phyloP scores from a whole-genome alignment of 2,888 invertebrate species.

The Penaeus monodon region DNA sequence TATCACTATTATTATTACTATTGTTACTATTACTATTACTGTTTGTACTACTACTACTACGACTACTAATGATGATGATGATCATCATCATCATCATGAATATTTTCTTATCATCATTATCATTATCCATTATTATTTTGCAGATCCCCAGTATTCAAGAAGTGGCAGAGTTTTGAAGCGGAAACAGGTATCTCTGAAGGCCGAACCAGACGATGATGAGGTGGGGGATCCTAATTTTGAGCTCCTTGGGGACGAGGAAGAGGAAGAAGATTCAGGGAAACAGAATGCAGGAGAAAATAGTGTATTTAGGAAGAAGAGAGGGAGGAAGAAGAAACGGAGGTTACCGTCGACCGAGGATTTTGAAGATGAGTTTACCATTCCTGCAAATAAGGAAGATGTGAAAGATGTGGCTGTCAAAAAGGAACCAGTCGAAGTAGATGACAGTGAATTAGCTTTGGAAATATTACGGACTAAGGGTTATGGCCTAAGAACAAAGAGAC shows the following conservation, averaged over 20 bases:
- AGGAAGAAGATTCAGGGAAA: not conserved
- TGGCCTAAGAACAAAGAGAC: conserved; percentile 46
- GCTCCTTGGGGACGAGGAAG: not conserved
- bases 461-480: conserved; percentile 39
- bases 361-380: conserved; percentile 36
- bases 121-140: not conserved
- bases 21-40: too few relatives aligned
- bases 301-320: conserved; percentile 33
- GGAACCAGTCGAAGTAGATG: conserved; percentile 17
- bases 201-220: not conserved
- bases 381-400: not conserved
- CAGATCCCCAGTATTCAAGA: conserved; percentile 42
- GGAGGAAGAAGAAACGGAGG: conserved; percentile 35
- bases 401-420: conserved; percentile 1
- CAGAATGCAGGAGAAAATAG: conserved; percentile 2
- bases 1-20: too few relatives aligned
- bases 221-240: conserved; percentile 22
- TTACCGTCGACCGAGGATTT: conserved; percentile 35
- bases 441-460: conserved; percentile 33
- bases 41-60: too few relatives aligned
- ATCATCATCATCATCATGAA: too few relatives aligned
- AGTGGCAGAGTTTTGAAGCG: conserved; percentile 41
- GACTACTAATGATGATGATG: too few relatives aligned
- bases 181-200: conserved; percentile 25
- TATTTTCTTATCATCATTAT: too few relatives aligned